Evolutionary conservation across 2,797 vertebrate species (phyloP).

Genomic region (Smutsia temminckii): DNA sequence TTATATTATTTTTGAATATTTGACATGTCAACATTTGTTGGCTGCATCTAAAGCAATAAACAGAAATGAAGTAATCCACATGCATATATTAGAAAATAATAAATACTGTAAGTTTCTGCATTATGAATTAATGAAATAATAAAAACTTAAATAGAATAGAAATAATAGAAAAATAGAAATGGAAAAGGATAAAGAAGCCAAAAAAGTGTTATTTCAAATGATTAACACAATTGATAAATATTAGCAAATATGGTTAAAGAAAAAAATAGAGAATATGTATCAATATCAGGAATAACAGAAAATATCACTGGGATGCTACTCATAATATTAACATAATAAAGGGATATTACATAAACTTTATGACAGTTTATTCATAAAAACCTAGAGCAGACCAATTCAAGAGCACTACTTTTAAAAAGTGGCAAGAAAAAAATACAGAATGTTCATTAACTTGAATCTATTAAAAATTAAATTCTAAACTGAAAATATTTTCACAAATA

Average conservation of each 20-base stretch:
- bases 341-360: not conserved
- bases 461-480: not conserved
- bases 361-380: not conserved
- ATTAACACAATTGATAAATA: not conserved
- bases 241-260: not conserved
- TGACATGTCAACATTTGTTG: not conserved
- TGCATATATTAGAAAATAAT: not conserved
- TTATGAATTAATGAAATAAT: not conserved
- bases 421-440: not conserved
- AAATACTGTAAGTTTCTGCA: not conserved
- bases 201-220: not conserved
- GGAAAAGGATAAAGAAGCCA: not conserved
- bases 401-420: not conserved
- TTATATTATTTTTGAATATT: not conserved
- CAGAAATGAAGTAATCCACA: not conserved
- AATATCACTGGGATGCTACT: not conserved
- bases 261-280: not conserved
- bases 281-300: not conserved
- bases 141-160: not conserved
- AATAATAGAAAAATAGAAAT: not conserved
- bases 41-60: not conserved
- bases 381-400: not conserved
- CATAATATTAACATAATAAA: not conserved
- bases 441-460: not conserved
- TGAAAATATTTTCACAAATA: not conserved